A percentile compares a stretch with the other conserved stretches of the same genome.
phyloP scores from a whole-genome alignment of 2,888 invertebrate genomes.

The Lamellibrachia satsuma region DNA sequence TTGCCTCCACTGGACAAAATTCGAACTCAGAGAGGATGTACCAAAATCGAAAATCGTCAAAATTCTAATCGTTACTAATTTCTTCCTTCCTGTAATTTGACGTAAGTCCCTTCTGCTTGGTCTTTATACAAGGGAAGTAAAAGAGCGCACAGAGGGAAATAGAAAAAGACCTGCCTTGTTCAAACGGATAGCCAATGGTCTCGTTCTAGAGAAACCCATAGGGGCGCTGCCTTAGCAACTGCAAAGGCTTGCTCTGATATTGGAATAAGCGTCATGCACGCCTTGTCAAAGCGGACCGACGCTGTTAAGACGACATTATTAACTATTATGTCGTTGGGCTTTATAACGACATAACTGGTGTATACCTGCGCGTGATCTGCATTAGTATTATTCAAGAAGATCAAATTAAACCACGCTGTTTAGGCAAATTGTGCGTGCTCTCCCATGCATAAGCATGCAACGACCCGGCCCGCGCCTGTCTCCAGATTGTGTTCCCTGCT shows the following conservation, averaged over 20 bases:
- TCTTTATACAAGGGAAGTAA: neutral
- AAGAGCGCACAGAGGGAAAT: too few relatives aligned
- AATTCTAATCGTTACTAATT: neutral
- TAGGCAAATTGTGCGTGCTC: neutral
- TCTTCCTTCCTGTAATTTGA: neutral
- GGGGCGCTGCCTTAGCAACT: too few relatives aligned
- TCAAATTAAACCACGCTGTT: neutral
- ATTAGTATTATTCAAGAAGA: constrained; percentile 3
- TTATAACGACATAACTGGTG: neutral
- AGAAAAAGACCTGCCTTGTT: too few relatives aligned
- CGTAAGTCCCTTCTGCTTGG: neutral
- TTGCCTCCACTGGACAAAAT: neutral
- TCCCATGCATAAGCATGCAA: neutral
- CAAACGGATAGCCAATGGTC: too few relatives aligned
- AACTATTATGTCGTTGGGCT: neutral
- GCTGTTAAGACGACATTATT: too few relatives aligned
- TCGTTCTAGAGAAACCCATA: too few relatives aligned
- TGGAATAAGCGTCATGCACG: too few relatives aligned
- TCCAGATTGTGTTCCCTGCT: neutral
- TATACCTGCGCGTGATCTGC: neutral
- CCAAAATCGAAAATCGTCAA: neutral
- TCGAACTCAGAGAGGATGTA: neutral
- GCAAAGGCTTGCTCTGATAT: too few relatives aligned
- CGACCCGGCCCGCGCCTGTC: neutral
- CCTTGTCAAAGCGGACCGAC: too few relatives aligned